Base-by-base conservation (phyloP, 2,113 vertebrate genomes). In the Helogale parvula region DNA sequence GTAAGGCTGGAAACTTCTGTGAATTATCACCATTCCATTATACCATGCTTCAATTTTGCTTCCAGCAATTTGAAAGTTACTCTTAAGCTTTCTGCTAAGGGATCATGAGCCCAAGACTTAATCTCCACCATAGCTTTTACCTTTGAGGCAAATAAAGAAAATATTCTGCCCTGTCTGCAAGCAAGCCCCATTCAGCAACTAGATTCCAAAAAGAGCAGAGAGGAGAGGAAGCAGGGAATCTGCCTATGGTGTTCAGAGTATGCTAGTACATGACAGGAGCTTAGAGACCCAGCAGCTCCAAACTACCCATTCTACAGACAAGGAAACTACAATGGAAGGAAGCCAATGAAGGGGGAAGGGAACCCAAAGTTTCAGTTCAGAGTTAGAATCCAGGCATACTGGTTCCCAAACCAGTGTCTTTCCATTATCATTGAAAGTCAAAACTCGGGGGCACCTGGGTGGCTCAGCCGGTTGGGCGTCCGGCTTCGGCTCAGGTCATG, bases 11-110 rank as follows among this genome's bases (percentile, higher is more conserved):
- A 94, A 97, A 92, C 84, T 76, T 95, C 88, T 95, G 77, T 94
- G 90, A 95, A 89, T 92, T 95, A 54, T 94, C 94, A 97, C 90
- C 76, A 85, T 95, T 92, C 69, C 83, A 82, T 82, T 92, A 96
- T 77, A 90, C 93, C 8, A 13, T n/a, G 45, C 93, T 96, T 96
- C 89, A 45, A 45, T 95, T 96, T 74, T 96, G 88, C 94, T 97
- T 92, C 83, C 89, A 97, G 92, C 88, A 97, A 92, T 90, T 63
- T 95, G 31, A 90, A 96, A 95, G 92, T 77, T 81, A 25, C 45
- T 86, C 72, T 90, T 94, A 88, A 82, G 88, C 63, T 90, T 93
- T 93, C 81, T 82, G 84, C 60, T 27, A 21, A 65, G 65, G 35
- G 81, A 79, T 74, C 86, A 71, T 21, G n/a, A 87, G 41, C 50